A percentile compares a stretch with the other conserved stretches of the same genome.
Evolutionary conservation across 1,140 invertebrate genomes (phyloP).

Genomic region (Phocides pigmalion): DNA sequence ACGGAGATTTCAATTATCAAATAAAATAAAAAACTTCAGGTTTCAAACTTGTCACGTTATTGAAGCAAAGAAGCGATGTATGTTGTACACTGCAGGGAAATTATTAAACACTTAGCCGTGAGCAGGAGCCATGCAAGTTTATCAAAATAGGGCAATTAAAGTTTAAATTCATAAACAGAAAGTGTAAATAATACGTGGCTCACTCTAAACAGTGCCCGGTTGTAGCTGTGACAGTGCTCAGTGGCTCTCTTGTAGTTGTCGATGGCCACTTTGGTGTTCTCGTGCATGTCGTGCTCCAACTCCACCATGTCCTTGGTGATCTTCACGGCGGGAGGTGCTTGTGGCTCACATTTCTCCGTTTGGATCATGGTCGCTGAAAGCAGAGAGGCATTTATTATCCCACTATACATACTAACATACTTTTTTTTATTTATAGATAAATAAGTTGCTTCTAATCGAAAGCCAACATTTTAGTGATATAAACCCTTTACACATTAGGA

Average conservation of each 20-base stretch:
- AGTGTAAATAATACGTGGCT: too few species aligned
- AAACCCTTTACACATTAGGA: too few species aligned
- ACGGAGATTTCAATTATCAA: too few species aligned
- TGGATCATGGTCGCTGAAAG: conserved; percentile 62
- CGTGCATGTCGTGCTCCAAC: conserved; percentile 74
- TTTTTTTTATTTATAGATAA: too few species aligned
- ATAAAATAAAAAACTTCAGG: conserved; percentile 15
- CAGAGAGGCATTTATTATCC: neutral
- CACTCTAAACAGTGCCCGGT: conserved; percentile 64
- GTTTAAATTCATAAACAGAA: too few species aligned
- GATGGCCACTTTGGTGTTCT: conserved; percentile 66
- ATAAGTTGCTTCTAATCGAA: too few species aligned
- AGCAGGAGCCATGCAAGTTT: neutral
- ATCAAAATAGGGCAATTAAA: neutral
- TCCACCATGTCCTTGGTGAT: conserved; percentile 74
- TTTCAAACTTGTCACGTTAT: too few species aligned
- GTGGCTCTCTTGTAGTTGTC: conserved; percentile 68
- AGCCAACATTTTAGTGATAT: too few species aligned
- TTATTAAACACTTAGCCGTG: too few species aligned
- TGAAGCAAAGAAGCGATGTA: too few species aligned
- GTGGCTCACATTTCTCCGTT: conserved; percentile 65
- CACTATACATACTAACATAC: too few species aligned
- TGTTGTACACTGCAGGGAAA: too few species aligned
- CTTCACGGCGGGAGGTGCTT: conserved; percentile 37
- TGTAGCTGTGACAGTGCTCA: conserved; percentile 54